Evolutionary conservation across 2,797 vertebrate species (phyloP), one percentile per base, ranked within the genome.

Genomic region (Eleutherodactylus coqui): DNA sequence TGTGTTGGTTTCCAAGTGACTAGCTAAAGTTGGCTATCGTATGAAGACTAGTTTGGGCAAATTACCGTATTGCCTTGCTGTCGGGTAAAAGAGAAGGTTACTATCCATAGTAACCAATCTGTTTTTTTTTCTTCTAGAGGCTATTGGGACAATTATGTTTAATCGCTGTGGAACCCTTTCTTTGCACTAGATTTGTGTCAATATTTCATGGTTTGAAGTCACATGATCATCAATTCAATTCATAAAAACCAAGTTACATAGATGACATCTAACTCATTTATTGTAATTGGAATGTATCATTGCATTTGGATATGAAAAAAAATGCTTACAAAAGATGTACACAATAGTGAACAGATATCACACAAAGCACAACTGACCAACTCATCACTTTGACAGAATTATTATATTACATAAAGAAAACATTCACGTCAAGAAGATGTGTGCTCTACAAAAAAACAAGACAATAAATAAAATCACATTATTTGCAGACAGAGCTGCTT

Each of bases 381-480:
- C 90, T 89, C 90, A 93, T 92, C 88, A 90, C 89, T 91, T 85
- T 83, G 88, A 90, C 92, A 92, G 94, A 91, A 93, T 41, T n/a
- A 73, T 93, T 90, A 94, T 91, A 93, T 93, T 93, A 94, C 89
- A 95, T 88, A 88, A 94, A 93, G 88, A 91, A 90, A 90, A 92
- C 94, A 94, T 94, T 94, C 94, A 96, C 93, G 92, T 94, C 90
- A 93, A 90, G 89, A 94, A 93, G 93, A 93, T 14, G 21, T 89
- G 86, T 91, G 92, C 92, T 94, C 95, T 94, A 96, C 93, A 95
- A 92, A 95, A 93, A 93, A 87, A 76, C 17, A 36, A 64, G 95
- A 96, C 96, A 97, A 97, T 96, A 96, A 87, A 87, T 96, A 96
- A 95, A 43, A 95, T 94, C 92, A 95, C 94, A 95, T 95, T 94